These are phyloP conservation scores for Cerastis leucographa DNA, from an alignment of 2,888 invertebrate genomes.

Conservation along the genomic window DNA sequence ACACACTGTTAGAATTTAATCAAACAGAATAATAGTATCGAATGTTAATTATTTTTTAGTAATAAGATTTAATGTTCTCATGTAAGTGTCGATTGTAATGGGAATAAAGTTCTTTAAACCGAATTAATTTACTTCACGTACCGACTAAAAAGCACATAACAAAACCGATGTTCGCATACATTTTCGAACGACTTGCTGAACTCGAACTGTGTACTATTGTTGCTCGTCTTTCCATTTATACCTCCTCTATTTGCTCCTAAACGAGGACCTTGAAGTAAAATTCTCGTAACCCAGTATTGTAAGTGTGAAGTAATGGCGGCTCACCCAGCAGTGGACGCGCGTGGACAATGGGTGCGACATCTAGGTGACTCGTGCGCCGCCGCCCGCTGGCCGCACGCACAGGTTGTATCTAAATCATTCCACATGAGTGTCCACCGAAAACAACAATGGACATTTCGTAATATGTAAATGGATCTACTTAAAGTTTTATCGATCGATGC, in stretches of 20 bases:
- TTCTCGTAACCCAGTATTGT: slow-evolving; percentile 91
- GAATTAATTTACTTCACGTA: slow-evolving; percentile 85
- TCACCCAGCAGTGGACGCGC: slow-evolving; percentile 84
- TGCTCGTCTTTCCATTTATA: slow-evolving; percentile 88
- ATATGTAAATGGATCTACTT: slow-evolving; percentile 43
- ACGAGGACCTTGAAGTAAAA: slow-evolving; percentile 89
- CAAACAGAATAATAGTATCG: slow-evolving; percentile 44
- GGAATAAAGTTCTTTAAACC: too few species aligned
- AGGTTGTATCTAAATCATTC: slow-evolving; percentile 78
- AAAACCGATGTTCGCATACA: slow-evolving; percentile 83
- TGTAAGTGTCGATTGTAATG: too few species aligned
- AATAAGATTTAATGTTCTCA: too few species aligned
- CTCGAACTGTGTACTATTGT: slow-evolving; percentile 86
- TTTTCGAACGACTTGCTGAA: slow-evolving; percentile 84
- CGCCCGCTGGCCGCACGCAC: slow-evolving; percentile 77
- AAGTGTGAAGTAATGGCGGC: slow-evolving; percentile 90
- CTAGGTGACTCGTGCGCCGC: slow-evolving; percentile 88
- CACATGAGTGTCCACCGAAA: slow-evolving; percentile 52
- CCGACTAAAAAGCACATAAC: slow-evolving; percentile 85
- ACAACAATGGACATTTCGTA: slow-evolving; percentile 55
- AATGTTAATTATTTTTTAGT: slow-evolving; percentile 59
- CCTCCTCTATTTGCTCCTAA: slow-evolving; percentile 89
- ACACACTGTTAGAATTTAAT: slow-evolving; percentile 38
- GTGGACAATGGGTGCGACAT: slow-evolving; percentile 90
- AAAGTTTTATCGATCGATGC: slow-evolving; percentile 23